These are phyloP conservation scores for Myotis daubentonii DNA, from an alignment of 2,797 vertebrate genomes.

Conservation along the genomic window DNA sequence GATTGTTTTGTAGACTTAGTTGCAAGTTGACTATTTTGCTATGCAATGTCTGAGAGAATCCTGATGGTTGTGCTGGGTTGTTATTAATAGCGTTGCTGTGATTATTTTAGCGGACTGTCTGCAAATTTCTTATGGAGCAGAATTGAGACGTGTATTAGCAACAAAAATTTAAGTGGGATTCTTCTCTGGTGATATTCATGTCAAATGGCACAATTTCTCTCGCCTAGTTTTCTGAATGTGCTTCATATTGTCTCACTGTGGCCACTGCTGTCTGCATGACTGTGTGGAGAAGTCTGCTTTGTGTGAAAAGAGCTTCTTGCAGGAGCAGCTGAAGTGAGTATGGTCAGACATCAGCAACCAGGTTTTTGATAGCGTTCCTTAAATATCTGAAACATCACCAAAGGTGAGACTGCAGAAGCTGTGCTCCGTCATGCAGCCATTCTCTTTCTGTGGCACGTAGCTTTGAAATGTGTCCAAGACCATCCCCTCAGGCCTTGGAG, in stretches of 20 bases:
- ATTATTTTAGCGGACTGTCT: not conserved
- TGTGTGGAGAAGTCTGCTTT: not conserved
- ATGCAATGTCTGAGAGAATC: not conserved
- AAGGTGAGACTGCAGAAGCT: not conserved
- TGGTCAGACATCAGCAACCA: not conserved
- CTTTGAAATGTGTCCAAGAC: constrained; percentile 23
- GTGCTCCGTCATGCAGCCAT: not conserved
- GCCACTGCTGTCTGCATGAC: not conserved
- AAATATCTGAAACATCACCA: not conserved
- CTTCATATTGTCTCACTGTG: not conserved
- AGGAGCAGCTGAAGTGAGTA: not conserved
- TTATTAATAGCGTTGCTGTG: not conserved
- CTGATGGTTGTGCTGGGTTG: not conserved
- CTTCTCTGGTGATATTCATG: not conserved
- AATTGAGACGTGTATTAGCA: not conserved
- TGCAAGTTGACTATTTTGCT: not conserved
- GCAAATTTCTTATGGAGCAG: not conserved
- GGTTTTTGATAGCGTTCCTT: constrained; percentile 30
- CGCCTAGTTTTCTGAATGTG: not conserved
- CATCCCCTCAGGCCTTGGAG: constrained; percentile 8
- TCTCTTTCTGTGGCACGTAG: not conserved
- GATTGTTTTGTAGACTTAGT: not conserved
- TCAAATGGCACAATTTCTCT: not conserved
- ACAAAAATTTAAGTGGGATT: not conserved
- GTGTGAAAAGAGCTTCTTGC: constrained; percentile 37